Base-by-base conservation (phyloP, 2,797 vertebrate genomes). In the Poecilia gillii region DNA sequence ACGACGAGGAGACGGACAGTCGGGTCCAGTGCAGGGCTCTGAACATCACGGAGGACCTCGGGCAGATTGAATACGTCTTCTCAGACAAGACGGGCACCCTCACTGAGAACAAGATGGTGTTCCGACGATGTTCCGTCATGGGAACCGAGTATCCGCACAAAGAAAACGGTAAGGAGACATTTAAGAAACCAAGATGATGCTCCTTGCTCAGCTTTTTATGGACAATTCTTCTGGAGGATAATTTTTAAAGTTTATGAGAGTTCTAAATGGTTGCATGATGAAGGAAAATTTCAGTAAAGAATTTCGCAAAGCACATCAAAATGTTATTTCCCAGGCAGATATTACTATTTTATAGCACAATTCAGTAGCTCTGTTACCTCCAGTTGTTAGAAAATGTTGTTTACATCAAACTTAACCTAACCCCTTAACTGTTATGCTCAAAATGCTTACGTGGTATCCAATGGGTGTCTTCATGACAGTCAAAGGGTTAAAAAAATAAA, bases 71-170 rank as follows among this genome's bases (percentile, higher is more conserved):
- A 13, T 96, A 98, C 75, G 88, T 99, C 85, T 99, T 99, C 94
- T 98, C 98, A 0, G 98, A 99, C 95, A 99, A 99, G 95, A 99
- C 98, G 0, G 98, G 98, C 49, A 99, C 98, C 0, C 95, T 99
- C 73, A 99, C 98, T 0, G 98, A 99, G 92, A 99, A 99, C 91
- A 99, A 97, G 95, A 99, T 99, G 98, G 97, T 98, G 41, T 99
- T 99, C 83, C 94, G 97, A 1, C 96, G 97, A 76, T 99, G 98
- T 83, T 96, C 96, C 80, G 87, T 99, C 7, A 91, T 96, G 92
- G 98, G 98, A 62, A 96, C 90, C 0, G 98, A 99, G 85, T 99
- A 97, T 83, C 94, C 96, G 20, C 98, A 99, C 91, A 96, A 96
- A 79, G 97, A 99, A 91, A 98, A 99, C 1, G 97, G 98, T 99